Evolutionary conservation across 1,140 invertebrate species (phyloP), one percentile per base, ranked within the genome.

Genomic region (Sitophilus oryzae): DNA sequence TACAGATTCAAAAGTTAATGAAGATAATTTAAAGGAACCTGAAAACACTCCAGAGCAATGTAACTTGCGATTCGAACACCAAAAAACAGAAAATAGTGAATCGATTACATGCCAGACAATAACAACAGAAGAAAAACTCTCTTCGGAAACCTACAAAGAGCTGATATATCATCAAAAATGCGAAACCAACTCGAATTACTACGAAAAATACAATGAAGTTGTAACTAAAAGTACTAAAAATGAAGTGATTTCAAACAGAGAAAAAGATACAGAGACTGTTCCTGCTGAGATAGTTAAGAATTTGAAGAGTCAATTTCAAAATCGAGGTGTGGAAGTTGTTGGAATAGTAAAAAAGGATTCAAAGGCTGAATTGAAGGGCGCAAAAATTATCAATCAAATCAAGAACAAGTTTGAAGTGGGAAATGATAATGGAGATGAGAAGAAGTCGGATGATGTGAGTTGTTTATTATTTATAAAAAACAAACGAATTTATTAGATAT

Each of bases 331-430:
- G 6, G 52, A 54, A 15, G 55, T 56, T 8, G 50, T 49, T 21
- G 40, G 45, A 2, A 35, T 22, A 9, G 40, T 47, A 10, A 59
- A 59, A 43, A 59, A 61, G 30, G 53, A 45, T n/a, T 16, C 11
- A 25, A 48, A 56, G 18, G 54, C 19, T 6, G 48, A 65, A 37
- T 20, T 64, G 52, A 67, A 66, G 37, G 56, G 50, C 19, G 47
- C 46, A n/a, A 64, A 66, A 49, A 61, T 69, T 22, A 66, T 67
- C 56, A 64, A 67, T 30, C 66, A 70, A 40, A 71, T 70, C 20
- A 65, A 58, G 25, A 56, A 45, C 21, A 66, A 66, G 44, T 70
- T 70, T 49, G 70, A 70, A 46, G 53, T 45, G 20, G 58, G 51
- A 11, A 41, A 43, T n/a, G 51, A 50, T 44, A 54, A 48, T 25